These are phyloP conservation scores for Chelmon rostratus DNA, from an alignment of 2,797 vertebrate genomes.

Conservation along the genomic window DNA sequence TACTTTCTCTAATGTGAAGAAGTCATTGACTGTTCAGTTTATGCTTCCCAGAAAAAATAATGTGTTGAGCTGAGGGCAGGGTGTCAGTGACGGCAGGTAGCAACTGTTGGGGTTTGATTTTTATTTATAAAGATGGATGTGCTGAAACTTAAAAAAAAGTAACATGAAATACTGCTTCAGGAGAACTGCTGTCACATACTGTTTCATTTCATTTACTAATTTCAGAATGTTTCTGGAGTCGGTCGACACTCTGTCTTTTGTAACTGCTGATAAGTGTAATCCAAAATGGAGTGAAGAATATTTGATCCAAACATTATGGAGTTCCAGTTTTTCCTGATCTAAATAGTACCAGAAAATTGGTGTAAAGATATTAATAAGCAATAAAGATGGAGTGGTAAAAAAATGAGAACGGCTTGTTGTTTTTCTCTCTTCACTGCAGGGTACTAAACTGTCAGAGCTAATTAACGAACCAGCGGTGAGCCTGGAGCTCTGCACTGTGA, in stretches of 20 bases:
- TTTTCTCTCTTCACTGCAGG: background rate
- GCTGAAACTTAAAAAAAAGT: constrained; percentile 23
- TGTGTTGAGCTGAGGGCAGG: constrained; percentile 9
- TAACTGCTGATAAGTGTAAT: constrained; percentile 57
- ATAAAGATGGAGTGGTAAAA: constrained; percentile 74
- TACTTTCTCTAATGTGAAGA: no score
- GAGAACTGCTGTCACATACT: constrained; percentile 48
- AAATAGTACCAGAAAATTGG: constrained; percentile 54
- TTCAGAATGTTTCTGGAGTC: constrained; percentile 43
- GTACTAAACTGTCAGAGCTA: background rate
- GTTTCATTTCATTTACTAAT: constrained; percentile 43
- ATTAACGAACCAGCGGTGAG: background rate
- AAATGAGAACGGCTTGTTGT: background rate
- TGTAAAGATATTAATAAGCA: constrained; percentile 74
- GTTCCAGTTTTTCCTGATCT: constrained; percentile 53
- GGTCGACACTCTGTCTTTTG: constrained; percentile 49
- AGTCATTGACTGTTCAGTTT: constrained; percentile 18
- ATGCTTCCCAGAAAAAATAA: constrained; percentile 21
- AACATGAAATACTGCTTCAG: constrained; percentile 15
- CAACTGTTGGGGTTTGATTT: constrained; percentile 42
- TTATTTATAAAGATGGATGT: constrained; percentile 60
- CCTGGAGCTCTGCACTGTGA: background rate
- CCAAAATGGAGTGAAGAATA: constrained; percentile 47
- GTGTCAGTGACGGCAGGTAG: constrained; percentile 27
- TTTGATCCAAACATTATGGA: constrained; percentile 51